Percentiles rank a stretch among this genome's conserved stretches.
Evolutionary conservation across 1,140 invertebrate genomes (phyloP).

Genomic region (Hypsibius dujardini): DNA sequence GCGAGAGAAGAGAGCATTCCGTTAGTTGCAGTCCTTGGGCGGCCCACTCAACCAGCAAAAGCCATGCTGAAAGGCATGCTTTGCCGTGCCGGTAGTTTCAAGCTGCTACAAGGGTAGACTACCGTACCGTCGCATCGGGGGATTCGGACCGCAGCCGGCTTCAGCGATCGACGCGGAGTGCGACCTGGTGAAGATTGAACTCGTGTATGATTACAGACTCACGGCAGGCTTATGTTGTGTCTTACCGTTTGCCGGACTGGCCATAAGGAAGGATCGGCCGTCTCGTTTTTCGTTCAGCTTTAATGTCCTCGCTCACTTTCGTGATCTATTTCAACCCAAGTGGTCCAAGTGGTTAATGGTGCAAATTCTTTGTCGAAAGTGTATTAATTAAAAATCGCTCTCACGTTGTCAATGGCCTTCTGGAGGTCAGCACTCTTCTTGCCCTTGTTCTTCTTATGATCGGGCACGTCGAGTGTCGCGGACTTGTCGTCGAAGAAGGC

Average conservation of each 20-base stretch:
- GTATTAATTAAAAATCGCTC: neutral
- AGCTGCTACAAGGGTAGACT: neutral
- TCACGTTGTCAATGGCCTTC: constrained; percentile 14
- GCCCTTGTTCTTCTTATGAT: constrained; percentile 15
- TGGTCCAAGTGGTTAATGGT: neutral
- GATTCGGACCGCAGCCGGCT: neutral
- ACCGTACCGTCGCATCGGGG: neutral
- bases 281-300: constrained; percentile 1
- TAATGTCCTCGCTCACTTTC: constrained; percentile 14
- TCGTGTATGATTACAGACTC: no score
- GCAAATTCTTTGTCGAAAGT: neutral
- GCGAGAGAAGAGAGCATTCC: neutral
- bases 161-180: constrained; percentile 10
- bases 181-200: neutral
- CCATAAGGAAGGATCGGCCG: neutral
- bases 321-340: constrained; percentile 6
- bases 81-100: neutral
- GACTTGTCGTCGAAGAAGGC: neutral
- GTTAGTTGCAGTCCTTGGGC: no score
- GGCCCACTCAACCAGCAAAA: no score
- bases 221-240: neutral
- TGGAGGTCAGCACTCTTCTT: constrained; percentile 13
- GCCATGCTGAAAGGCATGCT: neutral
- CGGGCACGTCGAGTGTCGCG: neutral
- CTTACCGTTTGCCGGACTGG: neutral